These are phyloP conservation scores for Cinara cedri DNA, from an alignment of 2,888 invertebrate species.

Conservation along the genomic window DNA sequence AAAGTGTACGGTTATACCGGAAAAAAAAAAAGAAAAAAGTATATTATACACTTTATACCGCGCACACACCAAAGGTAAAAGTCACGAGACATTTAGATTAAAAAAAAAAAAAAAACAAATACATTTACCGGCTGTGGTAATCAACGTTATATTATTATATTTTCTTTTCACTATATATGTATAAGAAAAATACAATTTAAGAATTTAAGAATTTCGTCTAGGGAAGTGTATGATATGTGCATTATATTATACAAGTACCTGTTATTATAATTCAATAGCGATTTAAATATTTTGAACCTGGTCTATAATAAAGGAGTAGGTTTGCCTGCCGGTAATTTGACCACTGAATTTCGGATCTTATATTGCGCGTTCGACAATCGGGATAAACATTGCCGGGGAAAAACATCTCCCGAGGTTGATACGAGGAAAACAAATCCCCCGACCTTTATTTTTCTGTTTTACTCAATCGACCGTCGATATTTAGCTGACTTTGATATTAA, in stretches of 20 bases:
- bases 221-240: background rate
- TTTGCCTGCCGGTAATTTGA: background rate
- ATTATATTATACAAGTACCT: background rate
- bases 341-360: background rate
- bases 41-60: background rate
- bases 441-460: too few relatives aligned
- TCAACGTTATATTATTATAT: too few relatives aligned
- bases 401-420: too few relatives aligned
- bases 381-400: too few relatives aligned
- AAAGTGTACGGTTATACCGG: background rate
- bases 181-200: background rate
- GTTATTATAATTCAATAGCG: background rate
- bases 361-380: too few relatives aligned
- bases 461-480: too few relatives aligned
- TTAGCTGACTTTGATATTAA: too few relatives aligned
- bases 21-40: conserved; percentile 33
- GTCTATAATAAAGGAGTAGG: background rate
- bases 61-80: background rate
- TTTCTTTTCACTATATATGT: too few relatives aligned
- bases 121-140: background rate
- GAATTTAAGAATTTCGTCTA: background rate
- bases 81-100: conserved; percentile 43
- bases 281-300: background rate
- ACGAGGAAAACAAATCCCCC: too few relatives aligned
- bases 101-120: conserved; percentile 16